Evolutionary conservation across 2,888 invertebrate species (phyloP), one percentile per base, ranked within the genome.

Genomic region (Synanthedon andrenaeformis): DNA sequence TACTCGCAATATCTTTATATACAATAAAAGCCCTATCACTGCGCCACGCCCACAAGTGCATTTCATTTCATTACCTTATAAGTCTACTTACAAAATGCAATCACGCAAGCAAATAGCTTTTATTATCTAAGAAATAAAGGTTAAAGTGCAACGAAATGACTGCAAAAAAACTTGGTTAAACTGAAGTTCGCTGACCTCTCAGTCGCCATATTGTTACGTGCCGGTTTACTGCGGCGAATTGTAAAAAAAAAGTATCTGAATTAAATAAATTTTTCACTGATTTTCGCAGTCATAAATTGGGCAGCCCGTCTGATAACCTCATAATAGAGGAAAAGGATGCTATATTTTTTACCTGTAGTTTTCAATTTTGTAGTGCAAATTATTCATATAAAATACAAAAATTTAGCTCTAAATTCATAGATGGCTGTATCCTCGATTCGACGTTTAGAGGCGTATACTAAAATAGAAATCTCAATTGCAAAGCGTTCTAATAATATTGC

Each of bases 121-220:
- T 13, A 45, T 13, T 45, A 3, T 45, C 45, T 12, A 13, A 45
- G 12, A 14, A 45, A 45, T 45, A 45, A 4, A 14, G 14, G 13
- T 13, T 8, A 13, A 13, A 45, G 12, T 45, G 45, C 45, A 45
- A n/a, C 14, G 45, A 45, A 45, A 8, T n/a, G 51, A 57, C 45
- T 48, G 55, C 23, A 41, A 65, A 67, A n/a, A 70, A 70, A 67
- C 63, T 71, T 69, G 68, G 68, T 72, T 64, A 60, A 61, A 57
- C 65, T 57, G 57, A 62, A 64, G 72, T 66, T 70, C 73, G 70
- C 60, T 58, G 66, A 65, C 66, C 70, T 69, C 57, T 57, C 51
- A 35, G 58, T 60, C 58, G 59, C 57, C 51, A 57, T 57, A 62
- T 54, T 62, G 53, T 35, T 35, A 58, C 58, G 63, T 70, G 69